These are phyloP conservation scores for Alviniconcha marisindica DNA, from an alignment of 1,140 invertebrate species.

Conservation along the genomic window DNA sequence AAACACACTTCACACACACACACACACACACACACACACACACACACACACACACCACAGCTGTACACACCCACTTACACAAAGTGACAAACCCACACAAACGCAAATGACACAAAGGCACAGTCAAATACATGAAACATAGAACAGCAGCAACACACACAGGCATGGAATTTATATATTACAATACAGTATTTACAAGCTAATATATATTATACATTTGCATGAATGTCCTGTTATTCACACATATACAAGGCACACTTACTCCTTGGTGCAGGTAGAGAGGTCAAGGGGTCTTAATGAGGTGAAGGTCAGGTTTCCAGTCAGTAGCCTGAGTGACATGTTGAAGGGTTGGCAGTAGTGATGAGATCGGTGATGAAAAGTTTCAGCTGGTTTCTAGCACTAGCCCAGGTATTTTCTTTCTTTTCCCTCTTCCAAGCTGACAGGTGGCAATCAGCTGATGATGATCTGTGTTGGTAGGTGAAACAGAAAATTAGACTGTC, in stretches of 20 bases:
- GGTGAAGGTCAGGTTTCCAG: conserved; percentile 62
- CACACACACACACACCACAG: background rate
- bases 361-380: background rate
- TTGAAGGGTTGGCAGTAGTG: background rate
- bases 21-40: background rate
- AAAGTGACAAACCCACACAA: too few relatives aligned
- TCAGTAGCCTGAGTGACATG: conserved; percentile 59
- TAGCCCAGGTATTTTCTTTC: too few relatives aligned
- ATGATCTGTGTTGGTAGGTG: background rate
- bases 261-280: conserved; percentile 61
- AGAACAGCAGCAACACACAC: too few relatives aligned
- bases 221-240: background rate
- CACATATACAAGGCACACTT: conserved; percentile 39
- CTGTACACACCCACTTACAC: too few relatives aligned
- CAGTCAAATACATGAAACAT: too few relatives aligned
- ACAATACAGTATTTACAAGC: background rate
- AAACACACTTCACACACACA: background rate
- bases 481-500: too few relatives aligned
- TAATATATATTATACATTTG: background rate
- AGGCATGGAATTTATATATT: background rate
- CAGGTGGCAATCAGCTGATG: too few relatives aligned
- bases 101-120: too few relatives aligned
- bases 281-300: conserved; percentile 64
- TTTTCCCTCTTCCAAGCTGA: too few relatives aligned
- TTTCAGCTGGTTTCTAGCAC: too few relatives aligned